Evolutionary conservation across 2,888 invertebrate species (phyloP), one percentile per base, ranked within the genome.

Genomic region (Drosophila mayaguana): DNA sequence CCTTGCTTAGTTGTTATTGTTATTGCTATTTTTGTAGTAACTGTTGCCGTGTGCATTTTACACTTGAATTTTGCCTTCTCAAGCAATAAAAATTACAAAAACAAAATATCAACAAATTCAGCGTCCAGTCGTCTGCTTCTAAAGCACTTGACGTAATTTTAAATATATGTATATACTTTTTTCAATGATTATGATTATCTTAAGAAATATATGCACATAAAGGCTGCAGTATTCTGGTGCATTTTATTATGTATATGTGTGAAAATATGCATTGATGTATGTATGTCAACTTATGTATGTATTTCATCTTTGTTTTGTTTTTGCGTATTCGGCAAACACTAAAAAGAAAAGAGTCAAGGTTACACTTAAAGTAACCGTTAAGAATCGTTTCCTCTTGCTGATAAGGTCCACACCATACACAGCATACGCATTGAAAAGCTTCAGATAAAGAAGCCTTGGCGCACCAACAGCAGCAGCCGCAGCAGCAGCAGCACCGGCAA

Each of bases 121-220:
- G 66, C 66, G 46, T 50, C 80, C 63, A 77, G 63, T 72, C 80
- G 66, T 76, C 72, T 78, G 57, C 68, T 57, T 45, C 48, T 53
- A 61, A 59, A 54, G 14, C 65, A 76, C 62, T 77, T 76, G 65
- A 76, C 76, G 80, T 80, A 60, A 80, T 71, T 66, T 63, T 45
- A 38, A 40, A 36, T 45, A 55, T 20, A 48, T 20, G 11, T 40
- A 32, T 32, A 8, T 28, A 28, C 51, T 42, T 50, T 34, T 61
- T 61, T 57, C 43, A 57, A 42, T 56, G 61, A 40, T 34, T 46
- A 42, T 56, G 61, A 40, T 34, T 46, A 57, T 36, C 38, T 54
- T 45, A 25, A 45, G 61, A 50, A 34, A 40, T 38, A 32, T 56
- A 34, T 14, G 25, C 25, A 36, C 25, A 40, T 14, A 9, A n/a